Conservation (phyloP, 64 coral and sea anemone species). For the Stichodactyla mertensii region DNA sequence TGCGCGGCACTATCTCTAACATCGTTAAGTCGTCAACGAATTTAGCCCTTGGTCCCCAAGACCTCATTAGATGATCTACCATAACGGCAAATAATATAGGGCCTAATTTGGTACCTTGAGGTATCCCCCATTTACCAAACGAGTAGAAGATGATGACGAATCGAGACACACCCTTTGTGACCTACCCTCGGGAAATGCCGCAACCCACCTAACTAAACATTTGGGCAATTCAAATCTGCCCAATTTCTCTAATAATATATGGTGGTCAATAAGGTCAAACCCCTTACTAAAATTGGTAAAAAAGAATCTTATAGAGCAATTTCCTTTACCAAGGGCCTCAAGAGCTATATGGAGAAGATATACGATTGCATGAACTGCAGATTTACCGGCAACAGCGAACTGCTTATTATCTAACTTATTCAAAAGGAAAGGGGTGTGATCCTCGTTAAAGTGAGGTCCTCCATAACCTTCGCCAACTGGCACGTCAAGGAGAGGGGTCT, state of each 20-base stretch:
- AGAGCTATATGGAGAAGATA: conserved; percentile 4
- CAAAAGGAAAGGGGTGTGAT: neutral
- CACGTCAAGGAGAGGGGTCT: neutral
- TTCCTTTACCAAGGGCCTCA: neutral
- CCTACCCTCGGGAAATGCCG: neutral
- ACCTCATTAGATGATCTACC: neutral
- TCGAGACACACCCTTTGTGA: neutral
- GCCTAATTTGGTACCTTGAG: conserved; percentile 7
- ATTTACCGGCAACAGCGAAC: neutral
- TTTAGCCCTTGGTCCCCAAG: conserved; percentile 3
- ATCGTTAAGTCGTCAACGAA: neutral
- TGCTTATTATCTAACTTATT: neutral
- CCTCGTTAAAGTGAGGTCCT: neutral
- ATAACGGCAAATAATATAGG: conserved; percentile 10
- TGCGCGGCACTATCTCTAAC: conserved; percentile 5
- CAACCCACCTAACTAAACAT: neutral
- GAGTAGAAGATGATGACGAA: neutral
- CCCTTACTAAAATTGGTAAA: conserved; percentile 11
- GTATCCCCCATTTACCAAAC: neutral
- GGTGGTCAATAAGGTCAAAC: conserved; percentile 6
- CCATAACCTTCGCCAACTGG: neutral
- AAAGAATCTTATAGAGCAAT: conserved; percentile 13
- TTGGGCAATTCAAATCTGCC: neutral
- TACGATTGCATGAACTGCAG: neutral
- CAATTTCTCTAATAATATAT: conserved; percentile 4